Evolutionary conservation across 2,113 vertebrate species (phyloP), one percentile per base, ranked within the genome.

Genomic region (Anas platyrhynchos): DNA sequence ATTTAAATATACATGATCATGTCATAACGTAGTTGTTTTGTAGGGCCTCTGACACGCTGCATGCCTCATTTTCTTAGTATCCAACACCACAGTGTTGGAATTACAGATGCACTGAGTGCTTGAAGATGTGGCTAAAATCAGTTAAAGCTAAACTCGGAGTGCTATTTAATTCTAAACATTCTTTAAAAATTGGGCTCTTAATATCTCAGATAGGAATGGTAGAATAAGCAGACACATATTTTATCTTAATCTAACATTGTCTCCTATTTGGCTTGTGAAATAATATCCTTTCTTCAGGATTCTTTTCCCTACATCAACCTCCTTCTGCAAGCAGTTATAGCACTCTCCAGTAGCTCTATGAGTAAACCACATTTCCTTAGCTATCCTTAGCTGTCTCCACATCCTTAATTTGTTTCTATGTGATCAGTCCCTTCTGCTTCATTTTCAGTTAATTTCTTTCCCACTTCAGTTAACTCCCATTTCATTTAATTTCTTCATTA

Each of bases 401-500:
- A 11, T 32, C 44, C 27, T 79, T 79, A 84, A 82, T 91, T 83
- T 44, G 27, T 75, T 7, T 61, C 22, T 61, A 12, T 43, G 18
- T 46, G 73, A 34, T 68, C 23, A 38, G 26, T 43, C 59, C n/a
- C 6, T 73, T 29, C 38, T 72, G 11, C 50, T 38, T 75, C 6
- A 58, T 58, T 95, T 78, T 80, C 32, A 31, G 58, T 83, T 81
- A 36, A 65, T 73, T 75, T 80, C 12, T 75, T 84, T 75, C 34
- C 31, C 32, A 44, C 17, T 54, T 76, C 44, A 73, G 20, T 48
- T 83, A 81, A 56, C 4, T 86, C n/a, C 9, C 6, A 22, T 83
- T 93, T 86, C 31, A 38, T 22, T 86, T 86, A n/a, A 79, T 84
- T 82, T 93, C 38, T 84, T 93, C 23, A 56, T 61, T 31, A 87